Percentiles rank a stretch among this genome's conserved stretches.
Conservation (phyloP, 2,113 vertebrate species). For the Phocoena sinus region DNA sequence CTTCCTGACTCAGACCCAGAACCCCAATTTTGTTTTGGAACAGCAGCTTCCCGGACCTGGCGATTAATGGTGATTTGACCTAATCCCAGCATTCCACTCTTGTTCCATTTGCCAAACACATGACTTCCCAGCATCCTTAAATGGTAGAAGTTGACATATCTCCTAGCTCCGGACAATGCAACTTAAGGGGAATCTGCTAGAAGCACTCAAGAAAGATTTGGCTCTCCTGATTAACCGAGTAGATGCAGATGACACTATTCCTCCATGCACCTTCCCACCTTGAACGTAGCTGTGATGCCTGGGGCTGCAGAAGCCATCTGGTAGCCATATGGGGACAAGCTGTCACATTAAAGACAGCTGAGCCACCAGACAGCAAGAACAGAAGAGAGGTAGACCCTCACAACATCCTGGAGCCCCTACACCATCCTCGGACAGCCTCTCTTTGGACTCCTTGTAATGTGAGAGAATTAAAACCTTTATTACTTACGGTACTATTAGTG, state of each 20-base stretch:
- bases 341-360: not conserved
- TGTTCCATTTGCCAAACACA: no score
- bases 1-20: not conserved
- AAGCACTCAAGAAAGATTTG: not conserved
- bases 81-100: not conserved
- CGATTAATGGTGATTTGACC: not conserved
- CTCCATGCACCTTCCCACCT: not conserved
- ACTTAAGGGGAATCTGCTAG: not conserved
- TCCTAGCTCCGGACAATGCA: no score
- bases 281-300: not conserved
- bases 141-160: not conserved
- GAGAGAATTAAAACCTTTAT: not conserved
- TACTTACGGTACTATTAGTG: rapidly evolving
- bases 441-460: not conserved
- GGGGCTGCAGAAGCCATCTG: not conserved
- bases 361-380: not conserved
- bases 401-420: rapidly evolving
- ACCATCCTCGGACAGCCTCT: not conserved
- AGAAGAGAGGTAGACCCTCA: not conserved
- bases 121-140: not conserved
- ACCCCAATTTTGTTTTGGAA: not conserved
- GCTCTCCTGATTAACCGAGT: not conserved
- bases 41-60: not conserved
- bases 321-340: not conserved
- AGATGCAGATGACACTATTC: not conserved